A percentile compares a stretch with the other conserved stretches of the same genome.
These are phyloP conservation scores for Bursaphelenchus mucronatus DNA, from an alignment of 1,140 invertebrate species.

Conservation along the genomic window DNA sequence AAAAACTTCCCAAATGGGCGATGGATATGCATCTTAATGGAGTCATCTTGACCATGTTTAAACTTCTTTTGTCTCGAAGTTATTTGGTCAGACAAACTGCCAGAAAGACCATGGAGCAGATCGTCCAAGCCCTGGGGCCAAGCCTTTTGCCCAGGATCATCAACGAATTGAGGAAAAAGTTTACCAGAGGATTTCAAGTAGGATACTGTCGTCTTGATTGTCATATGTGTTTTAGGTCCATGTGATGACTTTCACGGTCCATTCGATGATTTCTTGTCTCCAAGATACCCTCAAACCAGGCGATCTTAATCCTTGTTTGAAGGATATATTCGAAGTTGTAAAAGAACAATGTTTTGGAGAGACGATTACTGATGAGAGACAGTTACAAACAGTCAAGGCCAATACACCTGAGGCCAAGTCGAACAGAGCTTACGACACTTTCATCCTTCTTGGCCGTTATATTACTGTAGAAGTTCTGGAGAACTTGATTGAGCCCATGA, in stretches of 20 bases:
- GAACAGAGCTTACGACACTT: slow-evolving; percentile 78
- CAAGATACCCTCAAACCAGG: slow-evolving; percentile 68
- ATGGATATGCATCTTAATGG: slow-evolving; percentile 74
- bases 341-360: slow-evolving; percentile 21
- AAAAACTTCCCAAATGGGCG: slow-evolving; percentile 73
- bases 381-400: slow-evolving; percentile 74
- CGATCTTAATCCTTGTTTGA: slow-evolving; percentile 74
- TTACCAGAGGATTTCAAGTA: slow-evolving; percentile 81
- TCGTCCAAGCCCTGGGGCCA: slow-evolving; percentile 78
- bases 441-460: slow-evolving; percentile 75
- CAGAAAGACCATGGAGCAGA: slow-evolving; percentile 80
- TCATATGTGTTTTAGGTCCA: slow-evolving; percentile 68
- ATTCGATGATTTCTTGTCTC: slow-evolving; percentile 73
- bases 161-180: slow-evolving; percentile 73
- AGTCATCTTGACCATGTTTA: slow-evolving; percentile 80
- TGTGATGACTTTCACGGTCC: slow-evolving; percentile 81
- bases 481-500: slow-evolving; percentile 75
- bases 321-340: slow-evolving; percentile 70
- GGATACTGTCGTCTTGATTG: not conserved
- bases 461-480: slow-evolving; percentile 73
- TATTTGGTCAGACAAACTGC: slow-evolving; percentile 78
- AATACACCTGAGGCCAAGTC: slow-evolving; percentile 68
- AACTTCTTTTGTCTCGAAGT: slow-evolving; percentile 81
- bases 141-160: slow-evolving; percentile 74
- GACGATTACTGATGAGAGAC: slow-evolving; percentile 74